Conservation (phyloP, 2,888 invertebrate species). For the Onchidella celtica region DNA sequence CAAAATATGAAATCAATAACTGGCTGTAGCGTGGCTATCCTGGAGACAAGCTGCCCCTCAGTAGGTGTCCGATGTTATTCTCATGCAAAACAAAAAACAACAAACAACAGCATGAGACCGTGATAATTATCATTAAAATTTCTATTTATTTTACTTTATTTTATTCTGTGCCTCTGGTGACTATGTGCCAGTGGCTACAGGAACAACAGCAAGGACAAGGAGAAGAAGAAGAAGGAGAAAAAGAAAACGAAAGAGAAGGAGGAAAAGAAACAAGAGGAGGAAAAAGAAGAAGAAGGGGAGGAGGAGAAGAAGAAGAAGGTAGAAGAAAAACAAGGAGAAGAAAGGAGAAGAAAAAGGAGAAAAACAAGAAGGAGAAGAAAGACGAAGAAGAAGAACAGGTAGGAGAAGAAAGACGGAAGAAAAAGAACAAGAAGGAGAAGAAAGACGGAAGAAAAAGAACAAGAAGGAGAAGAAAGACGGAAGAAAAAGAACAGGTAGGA, state of each 20-base stretch:
- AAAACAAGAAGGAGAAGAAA: background rate
- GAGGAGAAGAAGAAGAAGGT: background rate
- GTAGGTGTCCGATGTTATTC: too few relatives aligned
- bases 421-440: background rate
- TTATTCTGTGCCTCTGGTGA: too few relatives aligned
- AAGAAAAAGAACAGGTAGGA: too few relatives aligned
- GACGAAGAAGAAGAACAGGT: slow-evolving; percentile 2
- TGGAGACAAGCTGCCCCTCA: too few relatives aligned
- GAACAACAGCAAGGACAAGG: background rate
- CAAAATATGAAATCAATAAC: too few relatives aligned
- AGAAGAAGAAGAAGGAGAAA: slow-evolving; percentile 19
- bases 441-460: background rate
- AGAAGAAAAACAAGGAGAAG: background rate
- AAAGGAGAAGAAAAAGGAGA: background rate
- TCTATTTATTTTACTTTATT: too few relatives aligned
- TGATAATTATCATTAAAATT: too few relatives aligned
- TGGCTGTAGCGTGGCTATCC: too few relatives aligned
- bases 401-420: background rate
- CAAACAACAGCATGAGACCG: too few relatives aligned
- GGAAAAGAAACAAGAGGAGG: background rate
- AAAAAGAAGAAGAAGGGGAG: background rate
- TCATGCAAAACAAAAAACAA: too few relatives aligned
- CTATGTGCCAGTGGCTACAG: too few relatives aligned
- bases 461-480: background rate
- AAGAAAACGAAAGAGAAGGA: slow-evolving; percentile 17